These are phyloP conservation scores for Trichogramma pretiosum DNA, from an alignment of 1,140 invertebrate species.

Conservation along the genomic window DNA sequence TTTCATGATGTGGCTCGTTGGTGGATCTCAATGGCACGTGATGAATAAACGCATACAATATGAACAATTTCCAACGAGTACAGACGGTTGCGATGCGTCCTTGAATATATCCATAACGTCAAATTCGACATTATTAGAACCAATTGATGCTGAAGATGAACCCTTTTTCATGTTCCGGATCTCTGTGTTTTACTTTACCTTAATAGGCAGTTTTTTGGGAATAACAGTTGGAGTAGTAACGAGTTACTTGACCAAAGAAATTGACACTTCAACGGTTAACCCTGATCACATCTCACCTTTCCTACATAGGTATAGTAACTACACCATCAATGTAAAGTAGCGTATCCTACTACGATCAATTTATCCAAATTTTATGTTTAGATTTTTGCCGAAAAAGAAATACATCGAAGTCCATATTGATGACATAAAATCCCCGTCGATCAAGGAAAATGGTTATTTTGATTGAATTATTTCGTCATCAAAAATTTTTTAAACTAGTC, in stretches of 20 bases:
- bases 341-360: too few relatives aligned
- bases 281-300: slow-evolving; percentile 28
- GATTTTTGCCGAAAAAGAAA: neutral
- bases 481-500: too few relatives aligned
- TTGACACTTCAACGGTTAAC: slow-evolving; percentile 23
- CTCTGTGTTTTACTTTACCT: slow-evolving; percentile 54
- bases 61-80: too few relatives aligned
- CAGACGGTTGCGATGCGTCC: too few relatives aligned
- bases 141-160: slow-evolving; percentile 23
- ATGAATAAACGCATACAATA: slow-evolving; percentile 30
- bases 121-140: too few relatives aligned
- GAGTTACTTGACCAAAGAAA: slow-evolving; percentile 40
- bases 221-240: slow-evolving; percentile 40
- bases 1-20: slow-evolving; percentile 49
- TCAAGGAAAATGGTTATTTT: too few relatives aligned
- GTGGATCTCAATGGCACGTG: slow-evolving; percentile 47
- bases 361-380: neutral
- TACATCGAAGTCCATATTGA: neutral
- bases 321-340: too few relatives aligned
- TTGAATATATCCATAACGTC: too few relatives aligned
- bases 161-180: slow-evolving; percentile 41
- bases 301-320: slow-evolving; percentile 29
- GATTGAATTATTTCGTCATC: too few relatives aligned
- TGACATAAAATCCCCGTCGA: too few relatives aligned
- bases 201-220: slow-evolving; percentile 43